These are phyloP conservation scores for Mayetiola destructor DNA, from an alignment of 2,888 invertebrate species.

Conservation along the genomic window DNA sequence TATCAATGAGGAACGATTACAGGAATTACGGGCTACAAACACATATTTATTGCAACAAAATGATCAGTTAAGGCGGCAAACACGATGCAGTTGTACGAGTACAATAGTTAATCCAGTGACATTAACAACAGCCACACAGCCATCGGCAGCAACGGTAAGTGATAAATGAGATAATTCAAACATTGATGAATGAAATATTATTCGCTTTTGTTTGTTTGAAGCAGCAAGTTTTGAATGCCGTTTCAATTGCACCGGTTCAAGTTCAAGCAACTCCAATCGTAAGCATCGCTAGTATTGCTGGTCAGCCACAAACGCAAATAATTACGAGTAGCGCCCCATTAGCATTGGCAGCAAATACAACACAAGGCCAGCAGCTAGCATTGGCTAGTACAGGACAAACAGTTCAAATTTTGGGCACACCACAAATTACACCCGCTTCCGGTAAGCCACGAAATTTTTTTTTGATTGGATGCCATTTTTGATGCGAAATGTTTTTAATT, in stretches of 20 bases:
- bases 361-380: slow-evolving; percentile 22
- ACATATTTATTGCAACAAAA: slow-evolving; percentile 66
- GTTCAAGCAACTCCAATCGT: slow-evolving; percentile 41
- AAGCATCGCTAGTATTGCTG: slow-evolving; percentile 34
- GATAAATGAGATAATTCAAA: not conserved
- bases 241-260: slow-evolving; percentile 41
- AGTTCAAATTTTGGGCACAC: slow-evolving; percentile 23
- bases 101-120: slow-evolving; percentile 46
- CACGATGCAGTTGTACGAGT: slow-evolving; percentile 31
- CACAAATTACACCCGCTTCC: slow-evolving; percentile 24
- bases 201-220: not conserved
- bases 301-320: slow-evolving; percentile 19
- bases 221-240: slow-evolving; percentile 40
- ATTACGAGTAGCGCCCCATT: slow-evolving; percentile 20
- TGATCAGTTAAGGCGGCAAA: slow-evolving; percentile 48
- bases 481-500: not conserved
- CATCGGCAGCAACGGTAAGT: slow-evolving; percentile 30
- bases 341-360: slow-evolving; percentile 22
- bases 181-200: not conserved
- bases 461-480: not conserved
- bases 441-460: no score
- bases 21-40: slow-evolving; percentile 58
- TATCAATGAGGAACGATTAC: slow-evolving; percentile 30
- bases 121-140: slow-evolving; percentile 41
- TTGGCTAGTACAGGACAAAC: slow-evolving; percentile 22